phyloP scores from a whole-genome alignment of 2,797 vertebrate species.

The Catamblyrhynchus diadema region DNA sequence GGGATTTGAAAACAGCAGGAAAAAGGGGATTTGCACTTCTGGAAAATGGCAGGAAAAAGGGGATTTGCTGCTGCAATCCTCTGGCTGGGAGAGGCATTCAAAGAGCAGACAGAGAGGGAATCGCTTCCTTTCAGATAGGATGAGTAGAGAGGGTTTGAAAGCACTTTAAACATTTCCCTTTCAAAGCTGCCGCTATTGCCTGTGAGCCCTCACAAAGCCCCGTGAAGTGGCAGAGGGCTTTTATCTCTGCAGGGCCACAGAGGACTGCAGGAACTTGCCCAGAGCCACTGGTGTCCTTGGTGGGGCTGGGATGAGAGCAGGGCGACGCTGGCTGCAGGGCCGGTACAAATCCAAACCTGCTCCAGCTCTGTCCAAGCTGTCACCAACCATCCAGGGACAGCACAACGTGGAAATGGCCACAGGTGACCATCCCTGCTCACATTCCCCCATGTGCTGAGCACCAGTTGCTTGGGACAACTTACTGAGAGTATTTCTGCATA shows the following conservation, averaged over 20 bases:
- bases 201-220: neutral
- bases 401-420: fast-evolving
- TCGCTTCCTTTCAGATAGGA: fast-evolving
- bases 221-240: neutral
- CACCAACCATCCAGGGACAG: neutral
- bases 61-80: neutral
- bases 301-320: neutral
- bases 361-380: neutral
- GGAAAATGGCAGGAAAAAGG: neutral
- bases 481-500: neutral
- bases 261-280: neutral
- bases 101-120: neutral
- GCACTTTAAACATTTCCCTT: neutral
- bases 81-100: neutral
- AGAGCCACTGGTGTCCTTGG: neutral
- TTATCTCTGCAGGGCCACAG: neutral
- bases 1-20: neutral
- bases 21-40: neutral
- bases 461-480: neutral
- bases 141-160: neutral
- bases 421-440: neutral
- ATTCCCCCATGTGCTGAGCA: neutral
- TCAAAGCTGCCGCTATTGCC: neutral
- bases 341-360: neutral
- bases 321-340: fast-evolving